Evolutionary conservation across 1,140 invertebrate genomes (phyloP), one percentile per base, ranked within the genome.

Genomic region (Zaprionus vittiger): DNA sequence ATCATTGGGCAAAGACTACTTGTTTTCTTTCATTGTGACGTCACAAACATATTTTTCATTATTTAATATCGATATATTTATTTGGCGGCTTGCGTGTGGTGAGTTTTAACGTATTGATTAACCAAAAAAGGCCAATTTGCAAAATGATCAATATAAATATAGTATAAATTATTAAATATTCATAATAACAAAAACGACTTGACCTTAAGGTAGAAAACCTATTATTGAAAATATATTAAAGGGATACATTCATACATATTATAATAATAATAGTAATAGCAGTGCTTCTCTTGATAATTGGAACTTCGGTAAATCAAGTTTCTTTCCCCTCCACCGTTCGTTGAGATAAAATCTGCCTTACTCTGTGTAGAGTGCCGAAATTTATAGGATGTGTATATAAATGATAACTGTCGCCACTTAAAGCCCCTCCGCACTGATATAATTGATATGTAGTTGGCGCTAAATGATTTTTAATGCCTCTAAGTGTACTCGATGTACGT

Each of bases 401-500:
- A 11, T 7, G 20, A 26, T 24, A 38, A 41, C 41, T 57, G 59
- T n/a, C 14, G 20, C 15, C 61, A 63, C 20, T 63, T 47, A 62
- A 56, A n/a, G 38, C 41, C n/a, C 49, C 56, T 38, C 5, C n/a
- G 41, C 63, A 28, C 34, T 47, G 54, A 57, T 47, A 41, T 62
- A 75, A 70, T 68, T 52, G 73, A 59, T 59, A 70, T 47, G 15
- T 56, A 56, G 47, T 56, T 38, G 38, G 37, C 22, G 11, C 59
- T 70, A 70, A 63, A 57, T 44, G 67, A 67, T 38, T 64, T 71
- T 71, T 24, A 59, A 54, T 31, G 31, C 22, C 22, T 71, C 44
- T 64, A 37, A 75, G 44, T 38, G 73, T 64, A 63, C 73, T 64
- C 20, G 49, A 26, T 12, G 37, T 59, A 59, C 73, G 66, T 64